These are phyloP conservation scores for Heteromurus nitidus DNA, from an alignment of 2,888 invertebrate species.

Conservation along the genomic window DNA sequence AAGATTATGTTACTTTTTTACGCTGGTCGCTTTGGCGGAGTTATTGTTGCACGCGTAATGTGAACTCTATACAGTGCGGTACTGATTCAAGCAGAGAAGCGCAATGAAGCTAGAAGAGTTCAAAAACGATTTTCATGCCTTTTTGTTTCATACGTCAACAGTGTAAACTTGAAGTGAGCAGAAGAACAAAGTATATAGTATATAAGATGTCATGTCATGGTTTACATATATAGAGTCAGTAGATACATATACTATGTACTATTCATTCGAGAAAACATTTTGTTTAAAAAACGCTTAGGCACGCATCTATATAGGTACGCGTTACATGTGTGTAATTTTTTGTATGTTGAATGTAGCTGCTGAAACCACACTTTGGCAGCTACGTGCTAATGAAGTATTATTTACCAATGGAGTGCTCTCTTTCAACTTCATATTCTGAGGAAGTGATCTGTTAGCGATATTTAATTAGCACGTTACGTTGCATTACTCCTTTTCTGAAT, in stretches of 20 bases:
- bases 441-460: conserved; percentile 50
- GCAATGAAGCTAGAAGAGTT: too few relatives aligned
- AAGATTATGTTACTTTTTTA: too few relatives aligned
- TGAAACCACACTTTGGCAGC: background rate
- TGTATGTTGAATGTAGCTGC: background rate
- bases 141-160: too few relatives aligned
- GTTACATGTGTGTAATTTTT: background rate
- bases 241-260: background rate
- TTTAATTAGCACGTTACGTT: conserved; percentile 31
- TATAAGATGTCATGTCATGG: too few relatives aligned
- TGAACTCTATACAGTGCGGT: too few relatives aligned
- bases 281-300: background rate
- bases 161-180: too few relatives aligned
- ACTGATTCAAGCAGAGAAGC: too few relatives aligned
- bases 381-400: conserved; percentile 26
- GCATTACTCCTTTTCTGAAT: conserved; percentile 15
- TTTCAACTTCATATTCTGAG: conserved; percentile 35
- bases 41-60: too few relatives aligned
- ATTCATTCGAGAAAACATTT: background rate
- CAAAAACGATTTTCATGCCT: too few relatives aligned
- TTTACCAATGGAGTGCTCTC: conserved; percentile 3
- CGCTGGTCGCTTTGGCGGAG: too few relatives aligned
- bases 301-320: background rate
- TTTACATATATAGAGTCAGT: background rate
- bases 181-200: too few relatives aligned